Percentiles rank a stretch among this genome's conserved stretches.
These are phyloP conservation scores for Margaritifera margaritifera DNA, from an alignment of 2,888 invertebrate species.

Conservation along the genomic window DNA sequence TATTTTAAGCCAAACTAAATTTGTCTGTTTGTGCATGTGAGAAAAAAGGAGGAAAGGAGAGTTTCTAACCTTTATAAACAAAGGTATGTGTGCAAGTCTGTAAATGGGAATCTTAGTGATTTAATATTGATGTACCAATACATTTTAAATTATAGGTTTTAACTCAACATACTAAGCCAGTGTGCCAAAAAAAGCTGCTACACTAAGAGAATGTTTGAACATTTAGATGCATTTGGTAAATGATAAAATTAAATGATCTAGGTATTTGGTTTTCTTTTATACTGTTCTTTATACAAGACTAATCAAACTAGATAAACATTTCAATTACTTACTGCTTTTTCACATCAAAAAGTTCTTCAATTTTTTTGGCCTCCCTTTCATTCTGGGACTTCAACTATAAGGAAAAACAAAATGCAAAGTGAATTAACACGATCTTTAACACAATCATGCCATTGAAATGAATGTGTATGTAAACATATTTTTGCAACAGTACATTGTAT, in stretches of 20 bases:
- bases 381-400: conserved; percentile 74
- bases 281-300: neutral
- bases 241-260: neutral
- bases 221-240: too few species aligned
- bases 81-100: too few species aligned
- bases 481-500: too few species aligned
- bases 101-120: too few species aligned
- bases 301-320: neutral
- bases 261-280: neutral
- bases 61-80: too few species aligned
- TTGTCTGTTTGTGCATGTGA: neutral
- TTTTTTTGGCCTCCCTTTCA: conserved; percentile 78
- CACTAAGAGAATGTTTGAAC: too few species aligned
- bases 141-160: too few species aligned
- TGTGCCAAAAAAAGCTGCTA: too few species aligned
- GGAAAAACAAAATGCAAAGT: conserved; percentile 1
- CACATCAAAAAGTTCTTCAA: conserved; percentile 82
- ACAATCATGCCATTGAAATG: neutral
- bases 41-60: too few species aligned
- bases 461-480: neutral
- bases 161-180: too few species aligned
- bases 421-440: too few species aligned
- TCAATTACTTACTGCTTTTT: conserved; percentile 77
- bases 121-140: too few species aligned
- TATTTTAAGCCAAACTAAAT: neutral